Evolutionary conservation across 2,113 vertebrate genomes (phyloP).

Genomic region (Aplodontia rufa): DNA sequence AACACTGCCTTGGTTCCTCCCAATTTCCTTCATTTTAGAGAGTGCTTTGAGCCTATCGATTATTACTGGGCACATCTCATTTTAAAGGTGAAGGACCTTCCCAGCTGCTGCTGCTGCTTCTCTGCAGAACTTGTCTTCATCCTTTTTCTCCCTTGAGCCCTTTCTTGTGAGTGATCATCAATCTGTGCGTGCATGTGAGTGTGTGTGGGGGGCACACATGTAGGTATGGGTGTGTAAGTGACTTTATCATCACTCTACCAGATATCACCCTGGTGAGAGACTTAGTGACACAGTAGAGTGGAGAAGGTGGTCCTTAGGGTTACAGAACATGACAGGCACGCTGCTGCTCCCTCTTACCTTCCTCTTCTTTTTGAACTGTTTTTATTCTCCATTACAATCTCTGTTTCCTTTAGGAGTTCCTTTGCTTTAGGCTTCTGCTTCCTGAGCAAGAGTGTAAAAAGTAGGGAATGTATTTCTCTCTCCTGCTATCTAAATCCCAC

Average conservation of each 20-base stretch:
- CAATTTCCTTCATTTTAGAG: neutral
- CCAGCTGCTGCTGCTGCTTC: neutral
- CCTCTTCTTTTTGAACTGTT: neutral
- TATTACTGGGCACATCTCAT: neutral
- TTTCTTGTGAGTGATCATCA: neutral
- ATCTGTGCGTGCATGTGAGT: neutral
- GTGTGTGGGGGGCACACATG: neutral
- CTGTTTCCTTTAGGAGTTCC: neutral
- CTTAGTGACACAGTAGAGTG: neutral
- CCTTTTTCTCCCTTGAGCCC: neutral
- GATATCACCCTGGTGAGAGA: neutral
- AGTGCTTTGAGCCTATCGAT: neutral
- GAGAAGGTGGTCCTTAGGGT: neutral
- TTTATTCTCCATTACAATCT: neutral
- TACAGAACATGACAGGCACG: neutral
- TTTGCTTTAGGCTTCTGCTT: neutral
- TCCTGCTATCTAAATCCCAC: neutral
- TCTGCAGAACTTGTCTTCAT: neutral
- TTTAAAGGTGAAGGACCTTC: neutral
- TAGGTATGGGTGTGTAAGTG: neutral
- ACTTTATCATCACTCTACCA: neutral
- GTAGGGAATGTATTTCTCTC: neutral
- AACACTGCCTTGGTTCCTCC: neutral
- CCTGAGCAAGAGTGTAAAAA: neutral
- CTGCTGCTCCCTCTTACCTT: neutral